These are phyloP conservation scores for Gonocerus acuteangulatus DNA, from an alignment of 2,888 invertebrate species.

Conservation along the genomic window DNA sequence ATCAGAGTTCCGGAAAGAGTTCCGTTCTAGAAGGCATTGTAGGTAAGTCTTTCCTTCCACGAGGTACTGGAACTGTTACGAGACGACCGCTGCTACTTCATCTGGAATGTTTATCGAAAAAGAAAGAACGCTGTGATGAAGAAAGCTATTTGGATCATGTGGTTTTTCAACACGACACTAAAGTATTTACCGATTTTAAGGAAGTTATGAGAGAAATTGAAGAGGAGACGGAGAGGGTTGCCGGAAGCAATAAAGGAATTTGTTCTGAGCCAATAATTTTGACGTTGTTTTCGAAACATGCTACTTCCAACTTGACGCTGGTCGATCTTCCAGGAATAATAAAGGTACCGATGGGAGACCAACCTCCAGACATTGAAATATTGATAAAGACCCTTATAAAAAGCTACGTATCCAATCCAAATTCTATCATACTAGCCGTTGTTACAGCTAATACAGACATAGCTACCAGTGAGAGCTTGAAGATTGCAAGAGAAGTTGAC, in stretches of 20 bases:
- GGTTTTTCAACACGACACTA: constrained; percentile 53
- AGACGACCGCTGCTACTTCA: constrained; percentile 57
- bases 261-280: constrained; percentile 50
- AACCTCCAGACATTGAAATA: constrained; percentile 55
- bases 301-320: constrained; percentile 50
- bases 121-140: constrained; percentile 46
- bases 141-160: constrained; percentile 51
- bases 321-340: constrained; percentile 60
- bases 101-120: constrained; percentile 49
- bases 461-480: constrained; percentile 55
- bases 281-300: constrained; percentile 52
- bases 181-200: constrained; percentile 52
- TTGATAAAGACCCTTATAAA: constrained; percentile 51
- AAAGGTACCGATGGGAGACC: constrained; percentile 56
- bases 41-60: constrained; percentile 55
- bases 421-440: constrained; percentile 55
- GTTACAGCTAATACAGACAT: constrained; percentile 58
- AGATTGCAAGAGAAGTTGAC: constrained; percentile 54
- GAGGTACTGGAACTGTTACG: constrained; percentile 57
- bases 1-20: constrained; percentile 58
- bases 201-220: constrained; percentile 54
- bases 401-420: constrained; percentile 52
- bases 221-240: constrained; percentile 52
- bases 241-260: constrained; percentile 54
- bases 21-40: constrained; percentile 57